Conservation (phyloP, 2,888 invertebrate genomes). For the Patella depressa region DNA sequence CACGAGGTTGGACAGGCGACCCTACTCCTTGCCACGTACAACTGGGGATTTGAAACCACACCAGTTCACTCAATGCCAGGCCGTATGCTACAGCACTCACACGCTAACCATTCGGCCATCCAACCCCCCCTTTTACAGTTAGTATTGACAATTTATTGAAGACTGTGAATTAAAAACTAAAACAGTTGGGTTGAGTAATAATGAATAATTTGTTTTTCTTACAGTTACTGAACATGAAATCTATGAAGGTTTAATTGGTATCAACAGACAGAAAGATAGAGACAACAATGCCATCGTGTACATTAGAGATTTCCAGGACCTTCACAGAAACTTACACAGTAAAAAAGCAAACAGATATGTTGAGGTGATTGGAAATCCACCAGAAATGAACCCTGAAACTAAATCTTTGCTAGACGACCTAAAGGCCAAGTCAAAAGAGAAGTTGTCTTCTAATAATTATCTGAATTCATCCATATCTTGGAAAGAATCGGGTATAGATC, state of each 20-base stretch:
- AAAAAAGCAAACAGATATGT: constrained; percentile 46
- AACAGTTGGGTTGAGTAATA: too few species aligned
- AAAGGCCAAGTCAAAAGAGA: constrained; percentile 40
- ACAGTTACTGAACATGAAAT: constrained; percentile 50
- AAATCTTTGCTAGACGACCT: constrained; percentile 44
- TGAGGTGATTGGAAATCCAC: constrained; percentile 39
- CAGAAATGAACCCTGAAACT: constrained; percentile 43
- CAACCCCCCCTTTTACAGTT: too few species aligned
- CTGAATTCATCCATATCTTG: constrained; percentile 43
- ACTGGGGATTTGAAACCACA: too few species aligned
- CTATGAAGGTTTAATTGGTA: constrained; percentile 41
- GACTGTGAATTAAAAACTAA: too few species aligned
- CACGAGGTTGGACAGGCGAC: too few species aligned
- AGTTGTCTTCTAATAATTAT: constrained; percentile 38
- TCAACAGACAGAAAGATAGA: constrained; percentile 24
- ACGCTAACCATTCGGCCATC: too few species aligned
- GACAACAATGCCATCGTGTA: constrained; percentile 46
- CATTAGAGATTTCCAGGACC: constrained; percentile 51
- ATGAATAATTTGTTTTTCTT: constrained; percentile 15
- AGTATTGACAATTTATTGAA: too few species aligned
- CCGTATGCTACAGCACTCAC: too few species aligned
- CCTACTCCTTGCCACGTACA: too few species aligned
- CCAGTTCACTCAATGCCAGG: too few species aligned
- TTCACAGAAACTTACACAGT: constrained; percentile 44
- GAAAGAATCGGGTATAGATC: constrained; percentile 51